Percentiles rank a stretch among this genome's conserved stretches.
Evolutionary conservation across 2,113 vertebrate genomes (phyloP).

Genomic region (Pluvialis apricaria): DNA sequence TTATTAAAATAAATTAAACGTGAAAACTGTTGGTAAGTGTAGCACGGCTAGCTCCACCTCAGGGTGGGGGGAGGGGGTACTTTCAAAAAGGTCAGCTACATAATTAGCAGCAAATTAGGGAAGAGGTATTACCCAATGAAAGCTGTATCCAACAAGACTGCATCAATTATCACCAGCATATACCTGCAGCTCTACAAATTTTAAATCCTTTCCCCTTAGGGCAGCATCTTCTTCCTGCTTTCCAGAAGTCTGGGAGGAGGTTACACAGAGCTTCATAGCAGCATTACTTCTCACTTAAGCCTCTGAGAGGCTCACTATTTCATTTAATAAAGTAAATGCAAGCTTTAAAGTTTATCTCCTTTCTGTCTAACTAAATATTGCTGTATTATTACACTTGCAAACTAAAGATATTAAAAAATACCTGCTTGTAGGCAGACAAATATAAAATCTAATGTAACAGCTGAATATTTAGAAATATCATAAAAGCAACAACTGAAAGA

Average conservation of each 20-base stretch:
- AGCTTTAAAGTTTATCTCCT: not conserved
- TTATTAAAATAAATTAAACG: conserved; percentile 12
- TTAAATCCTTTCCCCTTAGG: not conserved
- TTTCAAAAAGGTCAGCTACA: not conserved
- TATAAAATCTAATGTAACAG: not conserved
- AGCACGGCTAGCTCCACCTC: not conserved
- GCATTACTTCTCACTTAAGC: not conserved
- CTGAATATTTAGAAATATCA: not conserved
- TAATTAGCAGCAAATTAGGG: conserved; percentile 44
- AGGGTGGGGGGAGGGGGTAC: not conserved
- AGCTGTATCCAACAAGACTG: not conserved
- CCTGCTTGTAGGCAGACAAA: not conserved
- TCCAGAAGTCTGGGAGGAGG: not conserved
- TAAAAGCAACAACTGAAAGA: not conserved
- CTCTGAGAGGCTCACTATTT: not conserved
- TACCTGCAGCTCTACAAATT: not conserved
- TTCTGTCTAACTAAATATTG: conserved; percentile 14
- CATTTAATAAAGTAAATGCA: not conserved
- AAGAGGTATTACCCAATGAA: not conserved
- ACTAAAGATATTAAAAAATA: not conserved
- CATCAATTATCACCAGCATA: not conserved
- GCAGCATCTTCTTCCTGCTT: not conserved
- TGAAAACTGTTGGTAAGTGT: not conserved
- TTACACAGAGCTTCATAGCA: conserved; percentile 25
- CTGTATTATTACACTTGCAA: not conserved